Evolutionary conservation across 2,113 vertebrate species (phyloP), one percentile per base, ranked within the genome.

Genomic region (Halichoeres trimaculatus): DNA sequence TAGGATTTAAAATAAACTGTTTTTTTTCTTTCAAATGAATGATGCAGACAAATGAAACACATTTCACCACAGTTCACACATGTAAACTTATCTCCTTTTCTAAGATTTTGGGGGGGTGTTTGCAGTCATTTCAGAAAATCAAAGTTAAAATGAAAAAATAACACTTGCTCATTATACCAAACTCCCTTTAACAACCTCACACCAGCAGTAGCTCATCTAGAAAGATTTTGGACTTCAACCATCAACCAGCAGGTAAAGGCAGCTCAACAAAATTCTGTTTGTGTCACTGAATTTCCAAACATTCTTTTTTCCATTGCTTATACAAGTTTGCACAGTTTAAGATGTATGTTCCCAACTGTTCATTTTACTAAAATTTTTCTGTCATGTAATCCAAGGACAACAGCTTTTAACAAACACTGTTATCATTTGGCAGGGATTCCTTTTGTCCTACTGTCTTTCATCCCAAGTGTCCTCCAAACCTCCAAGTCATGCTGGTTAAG

Each of bases 401-500:
- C 60, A 55, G 19, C 43, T 70, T 48, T n/a, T n/a, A n/a, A n/a
- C n/a, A n/a, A n/a, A n/a, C n/a, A n/a, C n/a, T n/a, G n/a, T n/a
- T 57, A 24, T 35, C 23, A 35, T 71, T 82, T 26, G 67, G 57
- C 26, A 43, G 52, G 8, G 30, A 52, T 76, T 80, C 34, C 11
- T n/a, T 79, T 74, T 55, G 68, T 71, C 66, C 76, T 45, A 43
- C 71, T 72, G 16, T 74, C 38, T 57, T 70, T 48, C n/a, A 51
- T 61, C 63, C 54, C 22, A 30, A 61, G 35, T 59, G 57, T 63
- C 63, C 57, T 83, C 65, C 78, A 71, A 69, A 74, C 64, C 73
- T 35, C 40, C 14, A 66, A 72, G 68, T 83, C 83, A 72, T 64
- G 51, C 65, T 71, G 69, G 64, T 75, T 81, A 30, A 74, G 58